Conservation (phyloP, 2,888 invertebrate species). For the Pardosa pseudoannulata region DNA sequence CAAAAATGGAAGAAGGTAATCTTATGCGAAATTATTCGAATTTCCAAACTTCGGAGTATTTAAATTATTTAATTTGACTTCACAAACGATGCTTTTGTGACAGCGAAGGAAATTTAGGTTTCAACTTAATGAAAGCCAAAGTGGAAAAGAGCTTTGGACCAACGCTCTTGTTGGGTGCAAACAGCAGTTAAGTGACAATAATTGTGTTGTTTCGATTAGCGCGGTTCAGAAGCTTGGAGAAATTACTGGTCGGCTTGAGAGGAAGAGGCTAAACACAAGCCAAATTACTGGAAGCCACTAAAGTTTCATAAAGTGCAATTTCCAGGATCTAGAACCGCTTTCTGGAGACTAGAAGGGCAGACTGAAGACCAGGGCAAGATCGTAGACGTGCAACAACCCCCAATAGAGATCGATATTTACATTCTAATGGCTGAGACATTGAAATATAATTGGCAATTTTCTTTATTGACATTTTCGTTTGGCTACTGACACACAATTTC, state of each 20-base stretch:
- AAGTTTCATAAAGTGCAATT: slow-evolving; percentile 21
- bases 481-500: slow-evolving; percentile 12
- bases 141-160: no score
- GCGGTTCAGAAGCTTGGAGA: slow-evolving; percentile 20
- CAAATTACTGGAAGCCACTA: slow-evolving; percentile 7
- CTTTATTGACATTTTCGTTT: neutral
- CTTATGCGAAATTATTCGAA: no score
- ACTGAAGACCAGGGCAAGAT: slow-evolving; percentile 5
- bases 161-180: no score
- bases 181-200: no score
- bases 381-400: slow-evolving; percentile 13
- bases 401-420: slow-evolving; percentile 23
- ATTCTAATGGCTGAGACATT: neutral
- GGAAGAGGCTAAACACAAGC: slow-evolving; percentile 20
- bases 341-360: slow-evolving; percentile 14
- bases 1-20: no score
- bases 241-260: neutral
- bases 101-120: no score
- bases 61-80: no score
- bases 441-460: slow-evolving; percentile 23
- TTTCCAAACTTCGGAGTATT: no score
- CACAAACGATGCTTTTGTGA: no score
- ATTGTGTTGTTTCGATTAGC: neutral
- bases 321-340: slow-evolving; percentile 1
- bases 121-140: no score